phyloP scores from a whole-genome alignment of 2,113 vertebrate genomes.

The Rhipidura dahli region DNA sequence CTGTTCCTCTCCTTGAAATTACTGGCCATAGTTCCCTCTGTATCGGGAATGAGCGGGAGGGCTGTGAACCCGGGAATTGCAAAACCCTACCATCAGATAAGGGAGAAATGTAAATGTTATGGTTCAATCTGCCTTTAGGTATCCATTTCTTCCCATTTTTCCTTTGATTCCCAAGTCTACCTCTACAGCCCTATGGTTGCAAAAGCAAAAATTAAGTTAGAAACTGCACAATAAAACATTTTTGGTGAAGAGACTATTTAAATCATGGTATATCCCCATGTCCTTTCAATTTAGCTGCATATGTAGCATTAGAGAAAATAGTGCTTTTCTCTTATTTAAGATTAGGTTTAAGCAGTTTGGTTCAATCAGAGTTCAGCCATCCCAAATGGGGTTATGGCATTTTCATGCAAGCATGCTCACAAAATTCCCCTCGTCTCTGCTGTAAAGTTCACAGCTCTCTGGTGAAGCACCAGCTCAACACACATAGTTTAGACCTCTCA shows the following conservation, averaged over 20 bases:
- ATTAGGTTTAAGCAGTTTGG: background rate
- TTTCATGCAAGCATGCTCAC: background rate
- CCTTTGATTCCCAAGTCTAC: background rate
- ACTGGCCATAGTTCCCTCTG: background rate
- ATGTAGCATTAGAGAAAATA: background rate
- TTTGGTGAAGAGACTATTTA: background rate
- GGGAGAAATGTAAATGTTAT: slow-evolving; percentile 26
- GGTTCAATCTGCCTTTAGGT: background rate
- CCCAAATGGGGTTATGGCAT: background rate
- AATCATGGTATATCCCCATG: background rate
- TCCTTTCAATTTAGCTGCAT: background rate
- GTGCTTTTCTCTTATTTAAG: background rate
- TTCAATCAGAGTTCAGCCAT: background rate
- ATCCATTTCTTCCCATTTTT: background rate
- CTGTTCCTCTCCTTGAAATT: background rate
- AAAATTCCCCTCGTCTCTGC: background rate
- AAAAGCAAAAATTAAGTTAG: background rate
- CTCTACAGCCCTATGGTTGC: background rate
- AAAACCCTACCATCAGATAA: slow-evolving; percentile 36
- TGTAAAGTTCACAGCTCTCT: background rate
- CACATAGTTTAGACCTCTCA: rapidly evolving
- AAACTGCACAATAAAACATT: background rate
- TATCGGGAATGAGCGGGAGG: background rate
- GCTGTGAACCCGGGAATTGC: background rate
- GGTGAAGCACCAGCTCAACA: background rate